Conservation (phyloP, 1,140 invertebrate species). For the Brachystomella parvula region DNA sequence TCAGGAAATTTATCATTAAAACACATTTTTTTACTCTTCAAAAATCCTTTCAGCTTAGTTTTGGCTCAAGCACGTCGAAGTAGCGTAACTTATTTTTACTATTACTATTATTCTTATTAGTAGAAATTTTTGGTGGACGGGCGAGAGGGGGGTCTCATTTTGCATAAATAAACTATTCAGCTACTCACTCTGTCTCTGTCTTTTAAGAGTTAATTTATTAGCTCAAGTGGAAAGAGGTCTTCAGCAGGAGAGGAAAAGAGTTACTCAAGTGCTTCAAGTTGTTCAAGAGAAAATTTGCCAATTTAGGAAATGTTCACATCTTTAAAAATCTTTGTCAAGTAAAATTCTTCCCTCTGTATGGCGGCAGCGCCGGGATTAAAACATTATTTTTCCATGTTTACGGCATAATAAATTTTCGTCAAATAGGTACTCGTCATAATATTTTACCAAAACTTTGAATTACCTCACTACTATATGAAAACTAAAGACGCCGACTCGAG, state of each 20-base stretch:
- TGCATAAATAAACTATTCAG: background rate
- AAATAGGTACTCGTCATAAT: too few relatives aligned
- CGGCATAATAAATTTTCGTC: too few relatives aligned
- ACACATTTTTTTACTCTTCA: background rate
- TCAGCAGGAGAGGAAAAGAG: too few relatives aligned
- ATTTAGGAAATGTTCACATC: too few relatives aligned
- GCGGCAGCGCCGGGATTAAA: background rate
- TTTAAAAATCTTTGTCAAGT: too few relatives aligned
- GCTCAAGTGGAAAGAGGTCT: constrained; percentile 6
- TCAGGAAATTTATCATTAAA: constrained; percentile 12
- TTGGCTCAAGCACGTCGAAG: background rate
- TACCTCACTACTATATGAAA: too few relatives aligned
- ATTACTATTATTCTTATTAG: background rate
- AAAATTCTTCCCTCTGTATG: background rate
- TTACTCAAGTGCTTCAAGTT: background rate
- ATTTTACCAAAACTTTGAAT: too few relatives aligned
- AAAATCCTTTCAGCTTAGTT: constrained; percentile 1
- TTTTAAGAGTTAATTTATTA: constrained; percentile 10
- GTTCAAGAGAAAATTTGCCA: too few relatives aligned
- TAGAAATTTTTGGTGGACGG: background rate
- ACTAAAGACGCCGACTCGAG: too few relatives aligned
- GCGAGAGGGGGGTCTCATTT: background rate
- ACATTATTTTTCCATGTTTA: too few relatives aligned
- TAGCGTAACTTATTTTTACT: background rate
- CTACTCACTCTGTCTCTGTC: background rate